Percentiles rank a stretch among this genome's conserved stretches.
These are phyloP conservation scores for Hippasteria phrygiana DNA, from an alignment of 53 echinoderm and acorn worm species.

Conservation along the genomic window DNA sequence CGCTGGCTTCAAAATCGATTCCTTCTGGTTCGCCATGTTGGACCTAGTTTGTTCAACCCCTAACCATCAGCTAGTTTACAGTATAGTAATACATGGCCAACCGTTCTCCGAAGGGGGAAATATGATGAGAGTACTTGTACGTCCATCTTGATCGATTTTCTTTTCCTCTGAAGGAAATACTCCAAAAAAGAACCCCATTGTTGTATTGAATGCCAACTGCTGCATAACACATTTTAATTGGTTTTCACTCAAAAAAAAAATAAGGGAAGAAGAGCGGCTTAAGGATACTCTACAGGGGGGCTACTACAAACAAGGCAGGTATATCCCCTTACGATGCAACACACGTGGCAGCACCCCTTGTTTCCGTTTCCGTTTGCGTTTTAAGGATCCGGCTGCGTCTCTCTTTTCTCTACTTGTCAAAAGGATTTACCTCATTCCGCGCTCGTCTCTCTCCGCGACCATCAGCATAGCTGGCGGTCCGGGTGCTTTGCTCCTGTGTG, in stretches of 20 bases:
- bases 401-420: neutral
- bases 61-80: neutral
- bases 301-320: neutral
- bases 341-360: neutral
- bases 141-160: neutral
- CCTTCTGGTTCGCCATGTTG: neutral
- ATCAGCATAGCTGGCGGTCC: neutral
- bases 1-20: neutral
- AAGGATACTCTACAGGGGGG: neutral
- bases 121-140: neutral
- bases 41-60: neutral
- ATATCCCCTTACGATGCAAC: neutral
- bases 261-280: neutral
- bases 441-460: neutral
- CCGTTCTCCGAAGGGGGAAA: too few relatives aligned
- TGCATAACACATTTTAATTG: conserved; percentile 48
- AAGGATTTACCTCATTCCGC: neutral
- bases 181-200: neutral
- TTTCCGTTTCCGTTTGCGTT: neutral
- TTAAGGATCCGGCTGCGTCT: neutral
- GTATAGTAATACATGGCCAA: too few relatives aligned
- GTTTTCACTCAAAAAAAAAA: conserved; percentile 44
- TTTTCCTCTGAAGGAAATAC: neutral
- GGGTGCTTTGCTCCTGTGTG: neutral
- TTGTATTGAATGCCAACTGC: conserved; percentile 2